Evolutionary conservation across 2,797 vertebrate genomes (phyloP).

Genomic region (Helostoma temminkii): DNA sequence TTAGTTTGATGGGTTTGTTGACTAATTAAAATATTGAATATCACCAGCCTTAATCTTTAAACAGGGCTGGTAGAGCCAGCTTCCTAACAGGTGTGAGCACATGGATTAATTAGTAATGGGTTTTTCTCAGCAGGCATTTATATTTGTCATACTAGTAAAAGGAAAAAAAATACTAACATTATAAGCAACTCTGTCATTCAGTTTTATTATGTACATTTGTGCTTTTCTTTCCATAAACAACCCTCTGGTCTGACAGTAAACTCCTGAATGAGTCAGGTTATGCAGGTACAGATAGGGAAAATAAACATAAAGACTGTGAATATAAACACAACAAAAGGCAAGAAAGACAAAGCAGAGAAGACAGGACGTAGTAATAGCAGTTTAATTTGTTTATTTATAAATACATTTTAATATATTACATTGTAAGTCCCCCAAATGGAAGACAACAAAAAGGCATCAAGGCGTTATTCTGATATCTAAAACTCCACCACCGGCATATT

Average conservation of each 20-base stretch:
- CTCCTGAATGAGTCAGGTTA: too few relatives aligned
- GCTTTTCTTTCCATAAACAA: too few relatives aligned
- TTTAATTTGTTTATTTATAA: slow-evolving; percentile 87
- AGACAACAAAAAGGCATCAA: slow-evolving; percentile 88
- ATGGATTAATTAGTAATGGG: not conserved
- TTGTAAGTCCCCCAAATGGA: slow-evolving; percentile 80
- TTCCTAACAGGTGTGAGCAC: not conserved
- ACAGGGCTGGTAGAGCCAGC: not conserved
- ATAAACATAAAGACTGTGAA: not conserved
- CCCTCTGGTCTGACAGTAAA: too few relatives aligned
- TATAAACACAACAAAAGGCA: not conserved
- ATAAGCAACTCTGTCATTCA: not conserved
- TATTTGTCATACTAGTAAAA: not conserved
- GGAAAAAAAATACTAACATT: not conserved
- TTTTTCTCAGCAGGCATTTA: not conserved
- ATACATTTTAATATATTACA: slow-evolving; percentile 84
- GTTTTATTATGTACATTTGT: not conserved
- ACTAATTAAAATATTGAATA: not conserved
- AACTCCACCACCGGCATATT: slow-evolving; percentile 69
- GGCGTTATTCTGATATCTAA: slow-evolving; percentile 85
- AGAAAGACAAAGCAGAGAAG: not conserved
- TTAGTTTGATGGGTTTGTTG: not conserved
- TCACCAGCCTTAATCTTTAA: too few relatives aligned
- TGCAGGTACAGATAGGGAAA: too few relatives aligned
- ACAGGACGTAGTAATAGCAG: slow-evolving; percentile 40